Conservation (phyloP, 2,797 vertebrate species). For the Trichosurus vulpecula region DNA sequence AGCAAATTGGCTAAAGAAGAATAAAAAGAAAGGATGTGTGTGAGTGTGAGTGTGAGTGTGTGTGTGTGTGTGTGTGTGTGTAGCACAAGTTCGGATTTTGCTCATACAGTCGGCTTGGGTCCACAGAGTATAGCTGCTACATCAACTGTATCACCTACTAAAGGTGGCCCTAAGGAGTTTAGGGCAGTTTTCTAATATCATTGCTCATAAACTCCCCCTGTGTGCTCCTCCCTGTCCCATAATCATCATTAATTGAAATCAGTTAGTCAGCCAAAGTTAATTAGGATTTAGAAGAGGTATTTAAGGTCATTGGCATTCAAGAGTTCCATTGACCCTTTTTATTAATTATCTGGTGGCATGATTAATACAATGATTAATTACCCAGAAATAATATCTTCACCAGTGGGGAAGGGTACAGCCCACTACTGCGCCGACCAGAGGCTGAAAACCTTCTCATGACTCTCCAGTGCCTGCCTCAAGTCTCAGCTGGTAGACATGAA, state of each 20-base stretch:
- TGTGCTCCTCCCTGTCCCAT: background rate
- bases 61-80: background rate
- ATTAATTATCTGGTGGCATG: too few species aligned
- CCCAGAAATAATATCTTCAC: too few species aligned
- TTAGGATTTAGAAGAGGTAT: background rate
- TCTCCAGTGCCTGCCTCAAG: too few species aligned
- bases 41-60: background rate
- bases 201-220: background rate
- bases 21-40: background rate
- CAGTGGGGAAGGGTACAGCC: too few species aligned
- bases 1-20: background rate
- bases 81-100: background rate
- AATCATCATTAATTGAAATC: background rate
- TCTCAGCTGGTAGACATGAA: too few species aligned
- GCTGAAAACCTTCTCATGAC: too few species aligned
- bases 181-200: background rate
- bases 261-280: background rate
- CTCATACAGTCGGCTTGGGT: background rate
- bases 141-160: background rate
- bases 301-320: too few species aligned
- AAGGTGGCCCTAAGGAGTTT: background rate
- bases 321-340: too few species aligned
- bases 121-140: background rate
- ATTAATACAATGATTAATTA: too few species aligned
- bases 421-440: too few species aligned